Conservation (phyloP, 2,797 vertebrate genomes). For the Hirundo rustica region DNA sequence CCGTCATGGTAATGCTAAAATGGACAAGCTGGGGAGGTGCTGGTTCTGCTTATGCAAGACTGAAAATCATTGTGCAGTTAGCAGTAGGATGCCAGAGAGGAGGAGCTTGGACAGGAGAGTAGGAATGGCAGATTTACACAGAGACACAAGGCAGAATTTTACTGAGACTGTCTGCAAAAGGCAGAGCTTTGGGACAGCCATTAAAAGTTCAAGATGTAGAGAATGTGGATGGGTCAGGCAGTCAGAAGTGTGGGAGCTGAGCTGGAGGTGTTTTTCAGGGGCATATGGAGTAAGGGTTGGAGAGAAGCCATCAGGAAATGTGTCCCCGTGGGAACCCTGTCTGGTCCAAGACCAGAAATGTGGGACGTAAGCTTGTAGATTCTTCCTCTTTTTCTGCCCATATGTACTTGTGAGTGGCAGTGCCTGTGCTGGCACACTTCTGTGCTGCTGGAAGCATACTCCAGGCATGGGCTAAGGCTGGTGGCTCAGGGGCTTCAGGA, state of each 20-base stretch:
- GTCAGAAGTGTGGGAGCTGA: constrained; percentile 27
- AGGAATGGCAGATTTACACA: background rate
- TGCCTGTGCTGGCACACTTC: background rate
- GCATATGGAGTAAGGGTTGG: background rate
- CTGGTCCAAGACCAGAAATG: background rate
- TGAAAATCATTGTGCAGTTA: constrained; percentile 14
- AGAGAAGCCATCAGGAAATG: constrained; percentile 32
- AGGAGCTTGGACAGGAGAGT: background rate
- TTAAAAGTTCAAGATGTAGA: background rate
- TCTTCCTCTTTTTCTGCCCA: background rate
- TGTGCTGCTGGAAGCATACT: background rate
- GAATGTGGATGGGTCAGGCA: background rate
- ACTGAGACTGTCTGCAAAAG: background rate
- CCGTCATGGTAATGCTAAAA: background rate
- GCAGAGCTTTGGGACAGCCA: background rate
- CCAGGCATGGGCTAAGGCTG: accelerated
- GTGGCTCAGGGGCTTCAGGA: background rate
- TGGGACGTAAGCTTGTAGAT: background rate
- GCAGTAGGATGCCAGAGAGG: background rate
- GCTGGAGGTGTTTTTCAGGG: constrained; percentile 3
- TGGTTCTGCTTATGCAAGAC: constrained; percentile 14
- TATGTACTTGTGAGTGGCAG: background rate
- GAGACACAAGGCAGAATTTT: background rate
- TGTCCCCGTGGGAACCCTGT: background rate
- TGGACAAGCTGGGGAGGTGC: background rate